Base-by-base conservation (phyloP, 1,140 invertebrate genomes). In the Harlomillsia oculata region DNA sequence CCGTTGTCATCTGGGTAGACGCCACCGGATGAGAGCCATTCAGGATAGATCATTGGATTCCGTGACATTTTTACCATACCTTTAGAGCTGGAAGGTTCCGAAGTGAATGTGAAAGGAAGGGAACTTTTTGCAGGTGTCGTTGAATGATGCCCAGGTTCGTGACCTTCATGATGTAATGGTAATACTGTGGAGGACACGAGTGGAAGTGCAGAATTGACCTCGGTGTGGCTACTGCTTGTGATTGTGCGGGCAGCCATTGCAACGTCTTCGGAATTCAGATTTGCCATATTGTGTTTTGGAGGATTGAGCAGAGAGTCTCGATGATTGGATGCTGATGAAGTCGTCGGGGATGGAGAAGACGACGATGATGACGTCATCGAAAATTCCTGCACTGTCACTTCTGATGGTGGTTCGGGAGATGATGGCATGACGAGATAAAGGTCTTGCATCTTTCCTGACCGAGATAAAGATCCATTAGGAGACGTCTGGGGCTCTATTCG, bases 1-100 rank as follows among this genome's bases (percentile, higher is more conserved):
- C 34, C 44, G 16, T 13, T 41, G 14, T 49, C 46, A 46, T 54
- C 56, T 26, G 61, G 56, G 37, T 58, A 57, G 6, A 59, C 61
- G 13, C 61, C 53, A 36, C 49, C 49, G 29, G 53, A 39, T 25
- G 56, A 59, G 13, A 63, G 50, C 61, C 61, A 63, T 45, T 63
- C 61, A 8, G 61, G 61, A 34, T 59, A 59, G 3, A 52, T 30
- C 45, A 56, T 41, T 56, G 25, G 37, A 50, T 50, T 56, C 3
- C 46, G 16, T 16, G 45, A 48, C 25, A 29, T 34, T 48, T 48
- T 48, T 13, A 20, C 23, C 25, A 32, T 48, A 3, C 45, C 45
- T 30, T 32, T 48, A n/a, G 29, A 32, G 5, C 21, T 18, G 2
- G 45, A 30, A 48, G 16, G 9, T 16, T 9, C 18, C 18, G 39